These are phyloP conservation scores for Rotaria magnacalcarata DNA, from an alignment of 2,888 invertebrate species.

Conservation along the genomic window DNA sequence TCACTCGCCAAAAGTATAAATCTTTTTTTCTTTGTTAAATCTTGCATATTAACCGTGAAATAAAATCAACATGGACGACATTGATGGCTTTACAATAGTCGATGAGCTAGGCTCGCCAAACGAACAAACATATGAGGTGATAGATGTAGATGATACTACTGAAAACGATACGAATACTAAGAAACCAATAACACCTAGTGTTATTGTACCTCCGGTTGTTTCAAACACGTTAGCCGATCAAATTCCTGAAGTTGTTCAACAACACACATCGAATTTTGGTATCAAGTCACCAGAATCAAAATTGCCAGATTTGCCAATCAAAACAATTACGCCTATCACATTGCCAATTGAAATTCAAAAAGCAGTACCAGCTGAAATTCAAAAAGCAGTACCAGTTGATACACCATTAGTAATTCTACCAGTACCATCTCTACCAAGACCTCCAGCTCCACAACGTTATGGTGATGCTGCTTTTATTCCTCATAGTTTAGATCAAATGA, in stretches of 20 bases:
- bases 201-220: background rate
- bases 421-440: background rate
- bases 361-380: background rate
- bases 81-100: background rate
- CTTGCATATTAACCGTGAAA: background rate
- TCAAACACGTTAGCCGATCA: background rate
- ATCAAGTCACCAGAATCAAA: background rate
- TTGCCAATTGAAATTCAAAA: background rate
- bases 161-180: background rate
- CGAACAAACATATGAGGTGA: background rate
- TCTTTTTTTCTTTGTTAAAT: background rate
- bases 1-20: background rate
- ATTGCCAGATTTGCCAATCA: background rate
- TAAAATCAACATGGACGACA: background rate
- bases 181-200: background rate
- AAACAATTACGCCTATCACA: background rate
- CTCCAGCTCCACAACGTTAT: background rate
- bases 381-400: background rate
- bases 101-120: background rate
- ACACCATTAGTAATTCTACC: background rate
- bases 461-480: background rate
- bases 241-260: background rate
- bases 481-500: background rate
- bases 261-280: background rate
- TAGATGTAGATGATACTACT: background rate